phyloP scores from a whole-genome alignment of 2,113 vertebrate genomes.

The Chionis minor region DNA sequence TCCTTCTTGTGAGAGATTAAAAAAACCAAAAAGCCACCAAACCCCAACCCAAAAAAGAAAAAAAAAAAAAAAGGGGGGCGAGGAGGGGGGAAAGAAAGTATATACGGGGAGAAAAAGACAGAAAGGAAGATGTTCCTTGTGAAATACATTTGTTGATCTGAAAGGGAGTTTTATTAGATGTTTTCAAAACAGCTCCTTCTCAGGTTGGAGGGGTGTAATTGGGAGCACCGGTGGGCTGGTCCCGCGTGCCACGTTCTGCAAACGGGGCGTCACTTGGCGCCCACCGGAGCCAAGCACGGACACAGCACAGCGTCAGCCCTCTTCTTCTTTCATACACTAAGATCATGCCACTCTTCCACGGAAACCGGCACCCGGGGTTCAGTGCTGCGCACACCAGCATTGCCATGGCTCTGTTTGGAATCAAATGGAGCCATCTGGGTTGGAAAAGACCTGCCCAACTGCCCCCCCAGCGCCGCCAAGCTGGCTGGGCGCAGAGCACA shows the following conservation, averaged over 20 bases:
- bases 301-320: rapidly evolving
- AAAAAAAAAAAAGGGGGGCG: too few species aligned
- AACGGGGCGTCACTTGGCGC: not conserved
- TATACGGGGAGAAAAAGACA: not conserved
- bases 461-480: too few species aligned
- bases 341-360: not conserved
- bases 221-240: not conserved
- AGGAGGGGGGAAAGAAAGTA: not conserved
- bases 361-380: rapidly evolving
- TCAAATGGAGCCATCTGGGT: too few species aligned
- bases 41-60: not conserved
- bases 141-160: not conserved
- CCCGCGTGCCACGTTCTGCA: rapidly evolving
- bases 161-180: not conserved
- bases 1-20: not conserved
- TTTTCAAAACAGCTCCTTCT: not conserved
- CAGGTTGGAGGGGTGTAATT: rapidly evolving
- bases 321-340: not conserved
- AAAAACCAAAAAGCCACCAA: not conserved
- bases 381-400: rapidly evolving
- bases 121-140: not conserved
- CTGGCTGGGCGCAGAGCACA: rapidly evolving
- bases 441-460: not conserved
- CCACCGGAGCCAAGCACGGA: rapidly evolving
- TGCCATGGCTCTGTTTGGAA: not conserved